Conservation (phyloP, 2,888 invertebrate genomes). For the Xestoiulus laeticollis region DNA sequence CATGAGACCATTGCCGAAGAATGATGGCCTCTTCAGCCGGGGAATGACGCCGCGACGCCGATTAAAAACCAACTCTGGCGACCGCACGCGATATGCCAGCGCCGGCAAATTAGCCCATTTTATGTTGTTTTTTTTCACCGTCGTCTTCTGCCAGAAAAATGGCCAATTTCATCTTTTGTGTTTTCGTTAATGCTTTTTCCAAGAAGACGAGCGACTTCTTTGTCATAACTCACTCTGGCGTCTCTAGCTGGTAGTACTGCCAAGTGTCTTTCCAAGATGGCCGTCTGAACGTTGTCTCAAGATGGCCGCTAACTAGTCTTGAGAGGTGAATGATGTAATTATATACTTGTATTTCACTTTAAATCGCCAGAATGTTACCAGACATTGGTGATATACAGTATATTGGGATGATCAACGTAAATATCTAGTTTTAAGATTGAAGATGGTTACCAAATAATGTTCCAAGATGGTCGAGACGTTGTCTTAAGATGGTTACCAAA, state of each 20-base stretch:
- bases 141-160: background rate
- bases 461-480: too few species aligned
- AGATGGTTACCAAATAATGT: too few species aligned
- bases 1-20: conserved; percentile 20
- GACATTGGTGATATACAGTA: too few species aligned
- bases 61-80: conserved; percentile 26
- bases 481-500: too few species aligned
- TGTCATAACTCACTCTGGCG: background rate
- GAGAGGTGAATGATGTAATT: too few species aligned
- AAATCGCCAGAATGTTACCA: too few species aligned
- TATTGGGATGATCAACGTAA: too few species aligned
- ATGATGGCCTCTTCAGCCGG: conserved; percentile 10
- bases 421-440: too few species aligned
- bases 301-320: too few species aligned
- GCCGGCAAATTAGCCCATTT: background rate
- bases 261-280: too few species aligned
- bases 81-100: conserved; percentile 1
- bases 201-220: background rate
- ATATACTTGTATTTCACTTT: too few species aligned
- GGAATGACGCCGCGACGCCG: conserved; percentile 6
- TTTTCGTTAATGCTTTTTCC: background rate
- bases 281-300: background rate
- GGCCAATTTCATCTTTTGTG: conserved; percentile 20
- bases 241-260: background rate
- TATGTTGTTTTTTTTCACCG: background rate